Evolutionary conservation across 2,797 vertebrate genomes (phyloP).

Genomic region (Falco columbarius): DNA sequence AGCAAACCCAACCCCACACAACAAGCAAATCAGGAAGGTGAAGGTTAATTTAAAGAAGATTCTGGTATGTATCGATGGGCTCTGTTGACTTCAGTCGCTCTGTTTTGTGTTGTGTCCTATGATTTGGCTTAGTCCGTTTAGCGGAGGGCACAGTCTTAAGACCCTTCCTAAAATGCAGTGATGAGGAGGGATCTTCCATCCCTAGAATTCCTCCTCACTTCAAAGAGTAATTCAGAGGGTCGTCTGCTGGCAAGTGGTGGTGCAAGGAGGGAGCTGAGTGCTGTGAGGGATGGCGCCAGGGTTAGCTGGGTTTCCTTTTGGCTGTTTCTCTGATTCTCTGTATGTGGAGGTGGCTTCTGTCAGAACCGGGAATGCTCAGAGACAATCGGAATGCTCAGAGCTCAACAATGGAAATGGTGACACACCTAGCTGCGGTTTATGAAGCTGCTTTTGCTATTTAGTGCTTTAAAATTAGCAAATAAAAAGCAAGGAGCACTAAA

Average conservation of each 20-base stretch:
- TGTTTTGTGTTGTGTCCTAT: neutral
- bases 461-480: neutral
- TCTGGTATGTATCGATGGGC: neutral
- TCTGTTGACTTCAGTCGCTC: neutral
- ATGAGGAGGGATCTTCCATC: neutral
- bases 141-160: neutral
- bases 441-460: neutral
- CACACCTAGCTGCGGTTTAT: neutral
- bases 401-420: neutral
- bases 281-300: neutral
- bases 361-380: neutral
- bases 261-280: neutral
- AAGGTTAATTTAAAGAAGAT: neutral
- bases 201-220: neutral
- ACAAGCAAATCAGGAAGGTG: accelerated
- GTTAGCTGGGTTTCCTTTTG: neutral
- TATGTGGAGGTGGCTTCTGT: too few relatives aligned
- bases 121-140: neutral
- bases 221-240: neutral
- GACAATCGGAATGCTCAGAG: accelerated
- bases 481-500: neutral
- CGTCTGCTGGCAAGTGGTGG: neutral
- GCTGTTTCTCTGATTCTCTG: neutral
- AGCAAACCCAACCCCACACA: neutral
- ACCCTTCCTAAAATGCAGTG: accelerated